These are phyloP conservation scores for Dasyurus viverrinus DNA, from an alignment of 2,113 vertebrate genomes.

Conservation along the genomic window DNA sequence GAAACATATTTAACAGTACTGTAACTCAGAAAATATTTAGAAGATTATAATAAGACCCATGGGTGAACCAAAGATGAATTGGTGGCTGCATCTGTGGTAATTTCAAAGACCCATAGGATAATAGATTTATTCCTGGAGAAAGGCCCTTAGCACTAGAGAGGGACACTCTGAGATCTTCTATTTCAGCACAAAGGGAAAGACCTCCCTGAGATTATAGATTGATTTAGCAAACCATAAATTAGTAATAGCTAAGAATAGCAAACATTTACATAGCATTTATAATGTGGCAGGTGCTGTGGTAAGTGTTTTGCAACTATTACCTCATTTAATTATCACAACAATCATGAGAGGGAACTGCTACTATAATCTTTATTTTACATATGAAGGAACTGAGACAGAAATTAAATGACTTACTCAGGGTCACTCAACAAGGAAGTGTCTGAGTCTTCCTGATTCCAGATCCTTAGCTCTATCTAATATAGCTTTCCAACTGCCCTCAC, in stretches of 20 bases:
- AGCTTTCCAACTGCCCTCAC: background rate
- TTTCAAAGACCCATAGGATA: background rate
- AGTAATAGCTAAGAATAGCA: background rate
- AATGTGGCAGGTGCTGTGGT: background rate
- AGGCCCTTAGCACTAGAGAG: background rate
- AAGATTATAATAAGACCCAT: background rate
- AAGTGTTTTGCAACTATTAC: background rate
- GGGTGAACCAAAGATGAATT: background rate
- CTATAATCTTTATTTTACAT: background rate
- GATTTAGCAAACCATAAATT: background rate
- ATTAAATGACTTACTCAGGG: background rate
- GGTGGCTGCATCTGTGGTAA: background rate
- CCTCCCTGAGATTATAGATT: background rate
- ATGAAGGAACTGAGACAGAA: background rate
- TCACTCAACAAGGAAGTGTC: background rate
- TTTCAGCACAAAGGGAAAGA: background rate
- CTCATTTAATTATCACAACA: background rate
- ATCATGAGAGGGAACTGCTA: background rate
- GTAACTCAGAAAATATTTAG: background rate
- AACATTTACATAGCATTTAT: background rate
- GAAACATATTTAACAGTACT: background rate
- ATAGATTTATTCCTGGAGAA: background rate
- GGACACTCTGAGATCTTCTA: background rate
- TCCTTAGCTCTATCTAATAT: background rate
- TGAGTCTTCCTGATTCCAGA: background rate